Evolutionary conservation across 2,113 vertebrate genomes (phyloP).

Genomic region (Penelope pileata): DNA sequence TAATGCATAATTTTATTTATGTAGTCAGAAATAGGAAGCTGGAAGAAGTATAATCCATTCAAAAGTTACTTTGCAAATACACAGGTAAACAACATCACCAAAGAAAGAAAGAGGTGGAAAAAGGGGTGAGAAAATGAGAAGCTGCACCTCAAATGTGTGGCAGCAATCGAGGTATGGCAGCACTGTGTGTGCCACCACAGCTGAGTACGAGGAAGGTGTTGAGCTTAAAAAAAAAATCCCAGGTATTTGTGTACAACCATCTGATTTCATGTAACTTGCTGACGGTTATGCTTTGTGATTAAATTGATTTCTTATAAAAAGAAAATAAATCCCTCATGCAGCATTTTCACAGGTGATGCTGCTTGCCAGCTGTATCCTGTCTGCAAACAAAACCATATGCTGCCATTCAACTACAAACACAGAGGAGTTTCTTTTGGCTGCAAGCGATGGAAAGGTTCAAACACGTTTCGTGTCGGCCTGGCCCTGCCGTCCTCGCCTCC

Average conservation of each 20-base stretch:
- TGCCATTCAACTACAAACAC: not conserved
- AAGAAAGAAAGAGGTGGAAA: no score
- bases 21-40: not conserved
- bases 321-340: not conserved
- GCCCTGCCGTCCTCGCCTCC: not conserved
- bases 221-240: not conserved
- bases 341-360: conserved; percentile 60
- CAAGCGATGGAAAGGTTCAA: not conserved
- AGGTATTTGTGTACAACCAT: not conserved
- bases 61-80: not conserved
- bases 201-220: not conserved
- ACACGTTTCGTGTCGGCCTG: not conserved
- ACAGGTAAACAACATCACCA: not conserved
- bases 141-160: not conserved
- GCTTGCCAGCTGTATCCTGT: conserved; percentile 63
- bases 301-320: conserved; percentile 2
- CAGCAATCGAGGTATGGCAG: not conserved
- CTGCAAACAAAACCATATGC: conserved; percentile 60
- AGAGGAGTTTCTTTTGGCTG: not conserved
- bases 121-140: not conserved
- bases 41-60: not conserved
- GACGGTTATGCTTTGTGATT: conserved; percentile 44
- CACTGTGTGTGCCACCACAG: not conserved
- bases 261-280: not conserved
- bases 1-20: not conserved